Base-by-base conservation (phyloP, 2,888 invertebrate species). In the Eristalis pertinax region DNA sequence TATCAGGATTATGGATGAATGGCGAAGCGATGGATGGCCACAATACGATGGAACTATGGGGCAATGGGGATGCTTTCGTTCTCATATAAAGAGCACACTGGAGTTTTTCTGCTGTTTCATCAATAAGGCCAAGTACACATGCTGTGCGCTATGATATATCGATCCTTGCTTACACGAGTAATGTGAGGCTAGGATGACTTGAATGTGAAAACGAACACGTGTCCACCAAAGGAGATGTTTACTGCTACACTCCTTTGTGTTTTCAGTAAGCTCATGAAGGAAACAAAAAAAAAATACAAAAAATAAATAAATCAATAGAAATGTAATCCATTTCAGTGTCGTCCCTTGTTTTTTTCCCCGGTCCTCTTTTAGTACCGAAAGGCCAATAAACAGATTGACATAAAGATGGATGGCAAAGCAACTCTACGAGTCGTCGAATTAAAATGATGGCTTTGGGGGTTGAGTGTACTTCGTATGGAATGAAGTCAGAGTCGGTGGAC, bases 341-440 rank as follows among this genome's bases (percentile, higher is more conserved):
- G 83, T 86, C 83, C 83, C 75, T 81, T 76, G 63, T 81, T 73
- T 82, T 32, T 60, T 60, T 60, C 58, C 43, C 60, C 43, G 41
- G 22, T 26, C 41, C 41, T 26, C 50, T 70, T 86, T 86, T 78
- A 86, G 70, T 78, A 83, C 70, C 78, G 41, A 74, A 74, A 79
- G 83, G 67, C 83, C 75, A 86, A 86, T 86, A 86, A 83, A 79
- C 78, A 86, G 83, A 86, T 86, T 86, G 86, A 86, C 86, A 86
- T 86, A 83, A 86, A 86, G 86, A 86, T 83, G 83, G 86, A 86
- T 86, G 83, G 69, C 69, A 56, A 69, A 24, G 63, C 70, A 79
- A 67, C 38, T 85, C 62, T 67, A n/a, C 78, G 26, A 13, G 43
- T 67, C 82, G 77, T 78, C 82, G 77, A 83, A 83, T 79, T 83